phyloP scores from a whole-genome alignment of 2,888 invertebrate genomes.

The Blastobasis lacticolella region DNA sequence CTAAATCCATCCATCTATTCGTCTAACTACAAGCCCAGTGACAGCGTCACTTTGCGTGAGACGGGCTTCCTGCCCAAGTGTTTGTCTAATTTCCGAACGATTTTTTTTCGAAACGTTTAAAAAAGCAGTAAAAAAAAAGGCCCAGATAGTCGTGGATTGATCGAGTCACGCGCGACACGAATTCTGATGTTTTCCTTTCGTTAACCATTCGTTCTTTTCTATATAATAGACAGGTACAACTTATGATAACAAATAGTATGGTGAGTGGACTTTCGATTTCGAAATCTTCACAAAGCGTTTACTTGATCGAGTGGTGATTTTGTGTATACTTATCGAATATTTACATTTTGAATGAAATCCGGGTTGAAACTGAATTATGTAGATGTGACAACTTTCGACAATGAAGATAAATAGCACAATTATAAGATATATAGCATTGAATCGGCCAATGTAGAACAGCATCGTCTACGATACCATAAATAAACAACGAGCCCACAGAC shows the following conservation, averaged over 20 bases:
- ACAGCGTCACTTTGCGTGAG: constrained; percentile 36
- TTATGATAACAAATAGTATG: constrained; percentile 10
- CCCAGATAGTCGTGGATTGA: constrained; percentile 44
- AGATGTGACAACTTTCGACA: too few relatives aligned
- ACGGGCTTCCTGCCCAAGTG: constrained; percentile 39
- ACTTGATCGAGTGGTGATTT: too few relatives aligned
- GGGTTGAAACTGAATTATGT: too few relatives aligned
- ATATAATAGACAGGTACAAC: too few relatives aligned
- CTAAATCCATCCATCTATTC: constrained; percentile 23
- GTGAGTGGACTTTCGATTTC: constrained; percentile 29
- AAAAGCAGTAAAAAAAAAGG: constrained; percentile 15
- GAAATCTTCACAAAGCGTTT: background rate
- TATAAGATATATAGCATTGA: too few relatives aligned
- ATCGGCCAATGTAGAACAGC: too few relatives aligned
- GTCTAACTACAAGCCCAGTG: constrained; percentile 18
- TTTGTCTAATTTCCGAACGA: constrained; percentile 54
- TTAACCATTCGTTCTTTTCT: constrained; percentile 9
- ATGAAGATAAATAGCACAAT: too few relatives aligned
- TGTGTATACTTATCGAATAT: too few relatives aligned
- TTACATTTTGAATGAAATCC: too few relatives aligned
- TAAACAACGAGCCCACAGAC: too few relatives aligned
- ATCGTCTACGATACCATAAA: too few relatives aligned
- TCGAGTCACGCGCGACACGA: constrained; percentile 45
- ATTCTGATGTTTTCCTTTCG: constrained; percentile 27
- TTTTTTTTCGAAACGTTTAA: constrained; percentile 27